These are phyloP conservation scores for Tanypteryx hageni DNA, from an alignment of 2,888 invertebrate species.

Conservation along the genomic window DNA sequence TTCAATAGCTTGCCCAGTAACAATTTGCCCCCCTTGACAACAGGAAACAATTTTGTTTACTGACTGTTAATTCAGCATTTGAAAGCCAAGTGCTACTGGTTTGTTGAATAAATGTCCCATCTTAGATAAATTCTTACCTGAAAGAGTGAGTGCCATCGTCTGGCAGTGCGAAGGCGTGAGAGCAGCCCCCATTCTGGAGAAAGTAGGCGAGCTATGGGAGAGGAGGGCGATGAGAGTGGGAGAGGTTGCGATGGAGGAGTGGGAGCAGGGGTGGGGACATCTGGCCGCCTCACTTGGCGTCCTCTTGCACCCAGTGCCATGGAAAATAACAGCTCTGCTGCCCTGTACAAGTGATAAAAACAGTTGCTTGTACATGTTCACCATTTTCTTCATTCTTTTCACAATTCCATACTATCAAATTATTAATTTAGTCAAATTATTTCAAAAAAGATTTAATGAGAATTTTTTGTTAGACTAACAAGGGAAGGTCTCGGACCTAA, in stretches of 20 bases:
- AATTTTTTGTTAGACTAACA: too few species aligned
- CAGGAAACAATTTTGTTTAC: too few species aligned
- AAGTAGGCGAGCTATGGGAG: slow-evolving; percentile 33
- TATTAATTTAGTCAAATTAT: too few species aligned
- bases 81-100: too few species aligned
- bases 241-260: slow-evolving; percentile 27
- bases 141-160: slow-evolving; percentile 46
- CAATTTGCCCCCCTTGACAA: too few species aligned
- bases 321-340: slow-evolving; percentile 44
- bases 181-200: slow-evolving; percentile 41
- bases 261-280: slow-evolving; percentile 47
- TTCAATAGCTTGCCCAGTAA: too few species aligned
- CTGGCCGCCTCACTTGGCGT: slow-evolving; percentile 41
- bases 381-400: neutral
- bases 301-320: slow-evolving; percentile 54
- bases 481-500: too few species aligned
- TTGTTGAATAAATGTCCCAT: too few species aligned
- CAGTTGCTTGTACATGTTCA: neutral
- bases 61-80: too few species aligned
- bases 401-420: too few species aligned
- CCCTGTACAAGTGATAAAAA: neutral
- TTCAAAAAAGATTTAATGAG: too few species aligned
- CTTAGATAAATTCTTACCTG: neutral
- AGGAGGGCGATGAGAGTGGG: slow-evolving; percentile 46
- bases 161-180: slow-evolving; percentile 17